Conservation (phyloP, 2,797 vertebrate genomes). For the Sebastes minor region DNA sequence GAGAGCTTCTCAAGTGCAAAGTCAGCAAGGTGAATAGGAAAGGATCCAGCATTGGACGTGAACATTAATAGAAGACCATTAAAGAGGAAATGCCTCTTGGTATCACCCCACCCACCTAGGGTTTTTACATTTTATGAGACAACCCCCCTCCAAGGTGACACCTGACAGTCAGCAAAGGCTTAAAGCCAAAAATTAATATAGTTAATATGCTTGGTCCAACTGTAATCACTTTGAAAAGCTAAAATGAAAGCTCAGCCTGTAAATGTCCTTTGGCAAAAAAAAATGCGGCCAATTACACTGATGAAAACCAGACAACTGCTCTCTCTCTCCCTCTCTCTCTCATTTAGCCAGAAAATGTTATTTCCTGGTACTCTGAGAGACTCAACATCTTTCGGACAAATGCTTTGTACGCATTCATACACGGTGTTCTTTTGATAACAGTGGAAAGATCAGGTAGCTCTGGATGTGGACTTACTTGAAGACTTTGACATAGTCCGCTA, state of each 20-base stretch:
- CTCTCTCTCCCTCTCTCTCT: neutral
- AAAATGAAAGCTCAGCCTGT: slow-evolving; percentile 42
- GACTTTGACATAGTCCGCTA: slow-evolving; percentile 98
- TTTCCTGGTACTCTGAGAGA: slow-evolving; percentile 13
- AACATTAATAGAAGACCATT: slow-evolving; percentile 51
- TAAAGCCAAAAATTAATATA: slow-evolving; percentile 56
- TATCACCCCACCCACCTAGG: slow-evolving; percentile 26
- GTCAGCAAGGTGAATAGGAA: slow-evolving; percentile 51
- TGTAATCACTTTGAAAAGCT: slow-evolving; percentile 39
- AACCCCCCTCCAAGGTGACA: slow-evolving; percentile 34
- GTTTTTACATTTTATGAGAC: slow-evolving; percentile 68
- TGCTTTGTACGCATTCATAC: slow-evolving; percentile 7
- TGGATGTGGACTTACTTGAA: slow-evolving; percentile 93
- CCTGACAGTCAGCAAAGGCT: slow-evolving; percentile 66
- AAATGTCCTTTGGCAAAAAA: slow-evolving; percentile 50
- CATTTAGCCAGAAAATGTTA: slow-evolving; percentile 11
- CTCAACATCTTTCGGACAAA: slow-evolving; percentile 25
- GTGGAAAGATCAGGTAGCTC: neutral
- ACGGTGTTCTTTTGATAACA: neutral
- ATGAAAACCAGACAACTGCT: slow-evolving; percentile 44
- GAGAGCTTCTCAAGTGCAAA: slow-evolving; percentile 31
- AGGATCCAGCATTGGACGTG: slow-evolving; percentile 38
- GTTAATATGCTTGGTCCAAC: slow-evolving; percentile 38
- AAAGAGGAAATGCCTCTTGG: slow-evolving; percentile 56
- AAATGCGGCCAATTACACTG: slow-evolving; percentile 21